Percentiles rank a stretch among this genome's conserved stretches.
phyloP scores from a whole-genome alignment of 1,140 invertebrate species.

The Drosophila insularis region DNA sequence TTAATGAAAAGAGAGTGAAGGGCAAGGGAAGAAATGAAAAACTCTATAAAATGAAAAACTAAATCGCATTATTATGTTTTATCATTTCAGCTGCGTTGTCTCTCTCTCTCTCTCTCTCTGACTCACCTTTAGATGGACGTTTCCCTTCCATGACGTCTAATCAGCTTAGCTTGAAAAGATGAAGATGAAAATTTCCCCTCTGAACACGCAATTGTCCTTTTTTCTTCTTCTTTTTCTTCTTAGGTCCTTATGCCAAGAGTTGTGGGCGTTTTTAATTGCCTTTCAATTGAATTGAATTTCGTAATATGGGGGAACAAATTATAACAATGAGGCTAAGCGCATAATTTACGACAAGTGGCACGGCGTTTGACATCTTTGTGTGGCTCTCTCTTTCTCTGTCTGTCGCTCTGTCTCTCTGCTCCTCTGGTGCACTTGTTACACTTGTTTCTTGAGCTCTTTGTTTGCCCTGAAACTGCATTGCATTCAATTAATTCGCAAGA shows the following conservation, averaged over 20 bases:
- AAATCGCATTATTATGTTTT: slow-evolving; percentile 18
- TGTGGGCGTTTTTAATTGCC: slow-evolving; percentile 53
- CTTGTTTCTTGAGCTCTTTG: slow-evolving; percentile 31
- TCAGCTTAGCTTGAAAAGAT: slow-evolving; percentile 64
- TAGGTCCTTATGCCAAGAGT: neutral
- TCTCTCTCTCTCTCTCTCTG: slow-evolving; percentile 16
- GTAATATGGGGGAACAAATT: slow-evolving; percentile 35
- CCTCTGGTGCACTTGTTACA: neutral
- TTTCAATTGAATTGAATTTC: neutral
- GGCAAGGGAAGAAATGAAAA: neutral
- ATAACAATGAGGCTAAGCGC: slow-evolving; percentile 52
- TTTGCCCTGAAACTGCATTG: slow-evolving; percentile 13
- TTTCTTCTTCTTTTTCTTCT: neutral
- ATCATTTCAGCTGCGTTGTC: slow-evolving; percentile 55
- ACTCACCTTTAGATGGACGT: neutral
- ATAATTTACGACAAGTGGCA: slow-evolving; percentile 64
- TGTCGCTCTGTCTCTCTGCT: neutral
- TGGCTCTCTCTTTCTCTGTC: neutral
- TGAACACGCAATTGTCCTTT: slow-evolving; percentile 54
- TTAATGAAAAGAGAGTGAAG: too few species aligned
- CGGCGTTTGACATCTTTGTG: slow-evolving; percentile 9
- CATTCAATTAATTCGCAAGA: slow-evolving; percentile 32
- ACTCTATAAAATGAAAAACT: slow-evolving; percentile 15
- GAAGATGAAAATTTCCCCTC: neutral
- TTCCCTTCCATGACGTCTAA: slow-evolving; percentile 28